These are phyloP conservation scores for Aphelocoma coerulescens DNA, from an alignment of 2,113 vertebrate genomes.

Conservation along the genomic window DNA sequence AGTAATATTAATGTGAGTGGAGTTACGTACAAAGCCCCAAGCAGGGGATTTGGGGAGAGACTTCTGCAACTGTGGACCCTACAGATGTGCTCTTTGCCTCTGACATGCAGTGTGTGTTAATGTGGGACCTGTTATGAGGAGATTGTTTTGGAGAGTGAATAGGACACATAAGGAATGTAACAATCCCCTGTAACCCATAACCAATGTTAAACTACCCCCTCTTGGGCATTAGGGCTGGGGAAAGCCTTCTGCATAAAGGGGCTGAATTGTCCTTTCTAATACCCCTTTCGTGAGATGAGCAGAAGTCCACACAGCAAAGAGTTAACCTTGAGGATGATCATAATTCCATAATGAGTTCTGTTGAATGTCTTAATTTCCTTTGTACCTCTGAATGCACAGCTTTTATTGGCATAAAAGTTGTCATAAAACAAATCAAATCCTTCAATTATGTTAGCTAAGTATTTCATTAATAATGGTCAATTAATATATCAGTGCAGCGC, in stretches of 20 bases:
- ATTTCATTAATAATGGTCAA: neutral
- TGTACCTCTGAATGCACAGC: neutral
- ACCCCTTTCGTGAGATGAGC: neutral
- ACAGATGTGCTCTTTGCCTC: neutral
- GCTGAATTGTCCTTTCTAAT: neutral
- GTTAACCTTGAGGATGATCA: neutral
- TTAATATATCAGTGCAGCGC: neutral
- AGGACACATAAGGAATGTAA: neutral
- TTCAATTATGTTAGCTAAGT: neutral
- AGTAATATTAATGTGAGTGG: neutral
- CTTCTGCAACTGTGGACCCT: neutral
- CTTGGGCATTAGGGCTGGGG: neutral
- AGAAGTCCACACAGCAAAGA: neutral
- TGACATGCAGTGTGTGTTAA: rapidly evolving
- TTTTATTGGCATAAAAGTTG: neutral
- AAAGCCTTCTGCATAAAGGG: neutral
- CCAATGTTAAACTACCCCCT: neutral
- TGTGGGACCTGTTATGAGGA: neutral
- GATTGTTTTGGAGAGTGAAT: neutral
- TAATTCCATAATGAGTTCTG: neutral
- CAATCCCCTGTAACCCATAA: neutral
- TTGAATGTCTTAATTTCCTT: neutral
- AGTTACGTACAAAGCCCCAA: neutral
- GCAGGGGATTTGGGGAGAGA: neutral
- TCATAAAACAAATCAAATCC: neutral